phyloP scores from a whole-genome alignment of 1,140 invertebrate genomes.

The Hyphantria cunea region DNA sequence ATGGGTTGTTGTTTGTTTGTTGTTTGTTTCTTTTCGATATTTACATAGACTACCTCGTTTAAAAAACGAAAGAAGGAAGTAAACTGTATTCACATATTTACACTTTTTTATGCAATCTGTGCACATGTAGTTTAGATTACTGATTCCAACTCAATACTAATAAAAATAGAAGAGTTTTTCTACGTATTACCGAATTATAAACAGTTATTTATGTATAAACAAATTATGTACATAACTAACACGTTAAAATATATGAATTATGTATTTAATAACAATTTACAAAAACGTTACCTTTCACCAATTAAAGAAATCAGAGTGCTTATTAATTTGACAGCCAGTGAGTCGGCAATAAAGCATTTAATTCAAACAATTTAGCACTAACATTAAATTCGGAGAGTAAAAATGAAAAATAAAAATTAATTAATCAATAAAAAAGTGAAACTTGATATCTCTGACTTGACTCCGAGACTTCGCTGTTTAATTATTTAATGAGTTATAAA shows the following conservation, averaged over 20 bases:
- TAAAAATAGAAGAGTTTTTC: no score
- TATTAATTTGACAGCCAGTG: constrained; percentile 4
- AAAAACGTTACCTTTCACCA: constrained; percentile 9
- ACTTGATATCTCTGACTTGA: constrained; percentile 33
- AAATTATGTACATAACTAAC: no score
- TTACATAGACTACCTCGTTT: no score
- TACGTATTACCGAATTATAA: no score
- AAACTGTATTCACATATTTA: no score
- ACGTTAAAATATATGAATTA: neutral
- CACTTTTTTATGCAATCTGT: no score
- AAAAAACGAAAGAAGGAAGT: no score
- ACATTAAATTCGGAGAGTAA: constrained; percentile 1
- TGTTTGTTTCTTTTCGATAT: no score
- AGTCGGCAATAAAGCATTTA: constrained; percentile 3
- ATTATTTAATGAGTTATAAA: constrained; percentile 46
- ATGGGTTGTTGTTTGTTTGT: no score
- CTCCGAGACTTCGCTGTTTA: constrained; percentile 24
- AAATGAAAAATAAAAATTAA: constrained; percentile 28
- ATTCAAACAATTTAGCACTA: constrained; percentile 15
- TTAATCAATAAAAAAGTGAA: constrained; percentile 36
- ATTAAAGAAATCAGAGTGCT: constrained; percentile 5
- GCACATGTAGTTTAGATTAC: no score
- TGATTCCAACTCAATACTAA: no score
- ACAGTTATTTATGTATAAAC: no score
- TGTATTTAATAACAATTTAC: constrained; percentile 4